These are phyloP conservation scores for Lepisosteus osseus DNA, from an alignment of 2,113 vertebrate species.

Conservation along the genomic window DNA sequence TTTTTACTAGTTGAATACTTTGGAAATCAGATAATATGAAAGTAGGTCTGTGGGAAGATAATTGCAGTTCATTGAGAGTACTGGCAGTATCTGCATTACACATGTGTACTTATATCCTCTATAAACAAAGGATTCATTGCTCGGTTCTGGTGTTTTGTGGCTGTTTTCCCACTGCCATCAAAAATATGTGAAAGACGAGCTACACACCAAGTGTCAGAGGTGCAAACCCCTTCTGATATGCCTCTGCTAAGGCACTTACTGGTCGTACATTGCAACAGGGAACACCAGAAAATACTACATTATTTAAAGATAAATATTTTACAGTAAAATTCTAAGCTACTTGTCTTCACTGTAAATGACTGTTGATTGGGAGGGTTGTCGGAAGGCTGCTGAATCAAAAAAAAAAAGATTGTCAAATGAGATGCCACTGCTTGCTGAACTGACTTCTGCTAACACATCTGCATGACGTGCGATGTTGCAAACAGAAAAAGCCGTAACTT, in stretches of 20 bases:
- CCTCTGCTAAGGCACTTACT: not conserved
- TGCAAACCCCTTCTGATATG: conserved; percentile 8
- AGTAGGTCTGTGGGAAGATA: conserved; percentile 43
- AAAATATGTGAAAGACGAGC: conserved; percentile 50
- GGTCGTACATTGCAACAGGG: too few relatives aligned
- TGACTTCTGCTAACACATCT: too few relatives aligned
- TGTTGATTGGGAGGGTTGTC: too few relatives aligned
- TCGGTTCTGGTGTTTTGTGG: conserved; percentile 46
- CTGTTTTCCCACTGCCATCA: conserved; percentile 44
- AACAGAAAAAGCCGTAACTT: too few relatives aligned
- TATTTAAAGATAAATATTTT: too few relatives aligned
- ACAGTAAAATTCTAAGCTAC: too few relatives aligned
- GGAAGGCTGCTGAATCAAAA: too few relatives aligned
- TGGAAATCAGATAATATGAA: conserved; percentile 45
- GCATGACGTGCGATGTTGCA: too few relatives aligned
- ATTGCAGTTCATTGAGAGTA: conserved; percentile 53
- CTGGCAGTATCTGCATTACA: conserved; percentile 47
- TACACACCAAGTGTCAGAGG: conserved; percentile 25
- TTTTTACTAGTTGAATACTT: conserved; percentile 43
- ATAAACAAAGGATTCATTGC: conserved; percentile 59
- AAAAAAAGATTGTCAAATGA: too few relatives aligned
- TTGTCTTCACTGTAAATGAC: too few relatives aligned
- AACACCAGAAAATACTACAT: too few relatives aligned
- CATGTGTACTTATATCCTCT: conserved; percentile 51
- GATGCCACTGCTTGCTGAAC: too few relatives aligned